A percentile compares a stretch with the other conserved stretches of the same genome.
phyloP scores from a whole-genome alignment of 2,113 vertebrate genomes.

The Psophia crepitans region DNA sequence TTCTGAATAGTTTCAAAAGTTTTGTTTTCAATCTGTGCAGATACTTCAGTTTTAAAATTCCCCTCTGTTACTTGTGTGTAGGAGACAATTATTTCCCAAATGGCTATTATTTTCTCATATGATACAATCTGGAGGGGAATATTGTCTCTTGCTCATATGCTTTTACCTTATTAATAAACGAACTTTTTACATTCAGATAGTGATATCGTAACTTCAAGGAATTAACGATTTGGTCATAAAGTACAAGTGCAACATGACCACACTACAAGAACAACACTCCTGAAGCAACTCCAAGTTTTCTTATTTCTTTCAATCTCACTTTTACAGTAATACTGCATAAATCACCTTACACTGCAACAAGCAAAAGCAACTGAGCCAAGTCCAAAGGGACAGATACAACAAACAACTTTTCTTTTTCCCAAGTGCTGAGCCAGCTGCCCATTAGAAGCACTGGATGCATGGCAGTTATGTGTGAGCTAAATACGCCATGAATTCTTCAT shows the following conservation, averaged over 20 bases:
- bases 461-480: not conserved
- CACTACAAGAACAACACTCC: not conserved
- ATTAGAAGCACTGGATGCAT: not conserved
- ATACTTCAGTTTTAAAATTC: slow-evolving; percentile 2
- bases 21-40: slow-evolving; percentile 21
- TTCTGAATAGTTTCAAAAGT: not conserved
- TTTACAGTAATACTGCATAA: not conserved
- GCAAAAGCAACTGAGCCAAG: not conserved
- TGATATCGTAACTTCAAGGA: not conserved
- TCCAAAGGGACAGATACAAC: not conserved
- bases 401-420: not conserved
- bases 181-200: not conserved
- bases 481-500: not conserved
- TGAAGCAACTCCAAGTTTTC: not conserved
- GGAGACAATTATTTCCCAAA: not conserved
- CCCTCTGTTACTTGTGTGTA: not conserved
- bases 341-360: not conserved
- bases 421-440: not conserved
- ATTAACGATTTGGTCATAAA: not conserved
- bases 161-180: not conserved
- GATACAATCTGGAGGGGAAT: not conserved
- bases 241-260: not conserved
- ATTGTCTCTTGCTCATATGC: not conserved
- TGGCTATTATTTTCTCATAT: not conserved
- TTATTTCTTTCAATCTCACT: not conserved